phyloP scores from a whole-genome alignment of 2,888 invertebrate species.

The Mechanitis messenoides region DNA sequence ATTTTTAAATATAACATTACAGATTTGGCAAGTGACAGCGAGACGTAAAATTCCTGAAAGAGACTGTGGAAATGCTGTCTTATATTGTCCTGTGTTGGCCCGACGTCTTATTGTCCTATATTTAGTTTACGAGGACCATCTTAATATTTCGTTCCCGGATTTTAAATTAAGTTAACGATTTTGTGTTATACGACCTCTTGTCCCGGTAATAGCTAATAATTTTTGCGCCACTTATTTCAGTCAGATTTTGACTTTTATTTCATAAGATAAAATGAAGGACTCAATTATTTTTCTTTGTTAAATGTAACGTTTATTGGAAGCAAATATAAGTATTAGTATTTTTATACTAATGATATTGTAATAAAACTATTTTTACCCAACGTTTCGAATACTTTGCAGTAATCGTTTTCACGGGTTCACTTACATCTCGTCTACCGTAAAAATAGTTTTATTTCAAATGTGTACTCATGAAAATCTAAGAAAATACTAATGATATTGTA shows the following conservation, averaged over 20 bases:
- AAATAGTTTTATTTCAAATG: too few relatives aligned
- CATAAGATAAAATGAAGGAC: background rate
- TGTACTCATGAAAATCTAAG: too few relatives aligned
- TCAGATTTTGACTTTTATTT: constrained; percentile 3
- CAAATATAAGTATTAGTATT: too few relatives aligned
- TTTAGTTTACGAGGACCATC: constrained; percentile 20
- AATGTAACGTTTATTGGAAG: too few relatives aligned
- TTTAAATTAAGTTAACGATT: constrained; percentile 15
- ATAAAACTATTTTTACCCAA: background rate
- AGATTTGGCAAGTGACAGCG: constrained; percentile 27
- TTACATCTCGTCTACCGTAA: too few relatives aligned
- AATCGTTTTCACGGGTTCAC: too few relatives aligned
- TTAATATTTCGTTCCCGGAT: constrained; percentile 12
- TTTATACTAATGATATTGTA: background rate
- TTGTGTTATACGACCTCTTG: constrained; percentile 22
- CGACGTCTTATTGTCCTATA: constrained; percentile 27
- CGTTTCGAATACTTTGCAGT: too few relatives aligned
- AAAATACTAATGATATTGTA: too few relatives aligned
- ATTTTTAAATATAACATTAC: constrained; percentile 18
- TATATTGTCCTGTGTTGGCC: constrained; percentile 34
- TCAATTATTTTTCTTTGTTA: constrained; percentile 1
- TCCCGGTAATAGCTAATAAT: background rate
- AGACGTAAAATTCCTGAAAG: constrained; percentile 23
- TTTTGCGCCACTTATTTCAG: background rate
- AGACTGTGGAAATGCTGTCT: constrained; percentile 33